Evolutionary conservation across 2,888 invertebrate genomes (phyloP), one percentile per base, ranked within the genome.

Genomic region (Zele albiditarsus): DNA sequence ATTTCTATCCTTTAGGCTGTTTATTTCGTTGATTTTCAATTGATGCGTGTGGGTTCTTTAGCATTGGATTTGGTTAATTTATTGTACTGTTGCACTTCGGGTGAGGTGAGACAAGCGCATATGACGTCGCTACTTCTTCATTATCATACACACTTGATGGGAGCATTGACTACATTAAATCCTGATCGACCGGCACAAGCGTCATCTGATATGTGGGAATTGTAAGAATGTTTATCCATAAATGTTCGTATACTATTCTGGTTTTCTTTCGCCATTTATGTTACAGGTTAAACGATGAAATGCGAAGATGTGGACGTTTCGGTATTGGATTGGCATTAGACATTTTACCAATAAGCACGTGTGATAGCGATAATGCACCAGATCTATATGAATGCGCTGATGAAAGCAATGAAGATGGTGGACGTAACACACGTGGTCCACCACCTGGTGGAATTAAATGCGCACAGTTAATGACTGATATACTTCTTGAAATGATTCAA

Each of bases 341-440:
- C 82, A 94, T 94, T 89, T 91, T 93, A 78, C 94, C 94, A 0
- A 94, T 94, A 66, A 93, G 92, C 85, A 94, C 92, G 0, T 94
- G 94, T 76, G 92, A 93, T 69, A 93, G 94, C 66, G 91, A 93
- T 71, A 93, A 94, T 84, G 94, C 94, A 0, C 94, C 94, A 0
- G 94, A 94, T 83, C 88, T 94, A 76, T 94, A 94, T 83, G 88
- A 90, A 69, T 86, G 82, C 16, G 83, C 84, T 31, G 83, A n/a
- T 12, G 86, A 87, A 53, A 81, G 82, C 12, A 84, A 84, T 38
- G 88, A 90, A 65, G 87, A 88, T 69, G 80, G 81, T 16, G 53
- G 53, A 53, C 87, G 89, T 38, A 89, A 87, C 57, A 86, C 88
- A 12, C 89, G 89, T 80, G 90, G 90, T 80, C 91, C 91, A 68